These are phyloP conservation scores for Megalonaias nervosa DNA, from an alignment of 1,140 invertebrate species.

Conservation along the genomic window DNA sequence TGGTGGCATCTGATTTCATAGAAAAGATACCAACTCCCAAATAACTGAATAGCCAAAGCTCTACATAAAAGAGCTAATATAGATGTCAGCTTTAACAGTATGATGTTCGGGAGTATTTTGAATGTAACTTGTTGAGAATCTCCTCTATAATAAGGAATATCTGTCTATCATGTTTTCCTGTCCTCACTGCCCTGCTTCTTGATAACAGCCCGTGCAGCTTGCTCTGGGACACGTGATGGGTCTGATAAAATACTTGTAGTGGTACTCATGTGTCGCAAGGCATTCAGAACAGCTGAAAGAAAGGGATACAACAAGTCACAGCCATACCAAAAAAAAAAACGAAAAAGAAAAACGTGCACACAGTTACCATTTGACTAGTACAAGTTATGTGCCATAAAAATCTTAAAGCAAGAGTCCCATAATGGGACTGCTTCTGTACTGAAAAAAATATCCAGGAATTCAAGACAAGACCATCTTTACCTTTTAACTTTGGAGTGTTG, in stretches of 20 bases:
- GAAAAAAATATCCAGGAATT: no score
- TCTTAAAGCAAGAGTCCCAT: not conserved
- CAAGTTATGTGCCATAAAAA: not conserved
- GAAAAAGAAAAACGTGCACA: slow-evolving; percentile 8
- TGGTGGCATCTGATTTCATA: no score
- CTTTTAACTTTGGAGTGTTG: no score
- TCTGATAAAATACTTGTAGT: slow-evolving; percentile 93
- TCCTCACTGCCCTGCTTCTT: slow-evolving; percentile 28
- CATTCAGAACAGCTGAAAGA: slow-evolving; percentile 88
- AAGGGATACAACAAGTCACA: slow-evolving; percentile 2
- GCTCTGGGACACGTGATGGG: slow-evolving; percentile 87
- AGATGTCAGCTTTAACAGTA: no score
- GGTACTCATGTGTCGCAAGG: slow-evolving; percentile 90
- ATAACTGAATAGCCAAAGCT: no score
- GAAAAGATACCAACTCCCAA: no score
- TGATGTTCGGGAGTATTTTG: no score
- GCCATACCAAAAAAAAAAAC: slow-evolving; percentile 33
- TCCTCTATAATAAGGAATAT: no score
- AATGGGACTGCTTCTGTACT: not conserved
- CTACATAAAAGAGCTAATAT: no score
- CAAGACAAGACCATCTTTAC: no score
- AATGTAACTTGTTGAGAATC: no score
- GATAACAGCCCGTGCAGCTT: slow-evolving; percentile 64
- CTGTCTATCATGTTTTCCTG: no score
- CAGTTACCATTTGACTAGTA: not conserved